Conservation (phyloP, 2,113 vertebrate genomes). For the Cyprinus carpio region DNA sequence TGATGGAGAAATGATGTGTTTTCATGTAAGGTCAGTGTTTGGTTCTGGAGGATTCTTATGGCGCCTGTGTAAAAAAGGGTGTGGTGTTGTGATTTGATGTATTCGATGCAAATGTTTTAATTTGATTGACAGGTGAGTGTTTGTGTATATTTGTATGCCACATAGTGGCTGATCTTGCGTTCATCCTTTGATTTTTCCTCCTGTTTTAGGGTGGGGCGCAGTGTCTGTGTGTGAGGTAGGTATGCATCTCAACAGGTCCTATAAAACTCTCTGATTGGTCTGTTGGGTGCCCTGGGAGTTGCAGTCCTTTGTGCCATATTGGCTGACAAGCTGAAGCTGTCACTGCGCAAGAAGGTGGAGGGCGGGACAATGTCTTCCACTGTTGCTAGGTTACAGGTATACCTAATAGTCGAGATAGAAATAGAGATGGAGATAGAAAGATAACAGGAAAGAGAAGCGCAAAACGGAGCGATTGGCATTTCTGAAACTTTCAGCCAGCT, state of each 20-base stretch:
- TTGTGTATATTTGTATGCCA: conserved; percentile 39
- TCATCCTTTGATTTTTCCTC: conserved; percentile 41
- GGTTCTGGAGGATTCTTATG: background rate
- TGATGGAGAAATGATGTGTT: background rate
- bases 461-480: conserved; percentile 45
- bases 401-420: conserved; percentile 74
- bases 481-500: conserved; percentile 39
- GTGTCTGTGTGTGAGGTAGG: conserved; percentile 59
- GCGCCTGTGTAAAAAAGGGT: conserved; percentile 11
- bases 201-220: conserved; percentile 54
- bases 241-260: conserved; percentile 62
- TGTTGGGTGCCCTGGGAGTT: conserved; percentile 48
- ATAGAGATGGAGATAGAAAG: conserved; percentile 52
- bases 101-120: conserved; percentile 18
- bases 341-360: conserved; percentile 70
- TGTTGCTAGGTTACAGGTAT: conserved; percentile 85
- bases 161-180: conserved; percentile 45
- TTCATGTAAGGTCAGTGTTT: background rate
- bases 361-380: conserved; percentile 72
- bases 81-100: conserved; percentile 14
- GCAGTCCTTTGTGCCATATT: conserved; percentile 61
- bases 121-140: conserved; percentile 17
- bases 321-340: conserved; percentile 67
- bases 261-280: conserved; percentile 56
- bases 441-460: conserved; percentile 42